Percentiles rank a stretch among this genome's conserved stretches.
phyloP scores from a whole-genome alignment of 1,140 invertebrate genomes.

The Lepidurus arcticus region DNA sequence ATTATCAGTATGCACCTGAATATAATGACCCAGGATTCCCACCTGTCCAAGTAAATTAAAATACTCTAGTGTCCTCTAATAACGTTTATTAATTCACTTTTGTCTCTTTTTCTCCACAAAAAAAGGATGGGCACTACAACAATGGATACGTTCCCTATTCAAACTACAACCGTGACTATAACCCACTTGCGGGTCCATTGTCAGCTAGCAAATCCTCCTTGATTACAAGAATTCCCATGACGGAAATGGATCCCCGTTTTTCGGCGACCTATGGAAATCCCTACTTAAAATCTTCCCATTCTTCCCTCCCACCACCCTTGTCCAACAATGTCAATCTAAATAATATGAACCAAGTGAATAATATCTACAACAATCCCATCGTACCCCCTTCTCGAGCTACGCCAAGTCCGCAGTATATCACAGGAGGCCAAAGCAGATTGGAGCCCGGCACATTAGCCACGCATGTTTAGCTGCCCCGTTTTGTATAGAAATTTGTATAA shows the following conservation, averaged over 20 bases:
- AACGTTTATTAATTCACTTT: slow-evolving; percentile 20
- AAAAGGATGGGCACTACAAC: slow-evolving; percentile 69
- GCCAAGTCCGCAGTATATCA: slow-evolving; percentile 46
- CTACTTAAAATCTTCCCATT: slow-evolving; percentile 59
- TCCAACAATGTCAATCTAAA: slow-evolving; percentile 35
- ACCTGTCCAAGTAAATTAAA: slow-evolving; percentile 43
- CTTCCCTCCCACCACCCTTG: slow-evolving; percentile 48
- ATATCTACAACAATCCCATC: slow-evolving; percentile 31
- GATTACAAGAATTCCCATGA: slow-evolving; percentile 48
- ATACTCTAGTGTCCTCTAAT: neutral
- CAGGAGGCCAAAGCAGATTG: slow-evolving; percentile 47
- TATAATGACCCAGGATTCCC: slow-evolving; percentile 75
- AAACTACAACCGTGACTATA: slow-evolving; percentile 77
- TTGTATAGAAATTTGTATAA: slow-evolving; percentile 29
- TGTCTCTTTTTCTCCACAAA: slow-evolving; percentile 35
- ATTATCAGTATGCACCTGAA: slow-evolving; percentile 77
- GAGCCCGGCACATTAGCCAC: slow-evolving; percentile 54
- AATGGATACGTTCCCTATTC: slow-evolving; percentile 85
- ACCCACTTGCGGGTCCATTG: slow-evolving; percentile 54
- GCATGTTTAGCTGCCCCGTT: slow-evolving; percentile 49
- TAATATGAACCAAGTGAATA: slow-evolving; percentile 27
- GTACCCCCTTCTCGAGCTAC: slow-evolving; percentile 24
- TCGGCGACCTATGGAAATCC: slow-evolving; percentile 84
- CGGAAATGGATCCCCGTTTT: slow-evolving; percentile 72
- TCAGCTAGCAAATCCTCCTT: slow-evolving; percentile 50